Conservation (phyloP, 2,888 invertebrate species). For the Saturnia japonica region DNA sequence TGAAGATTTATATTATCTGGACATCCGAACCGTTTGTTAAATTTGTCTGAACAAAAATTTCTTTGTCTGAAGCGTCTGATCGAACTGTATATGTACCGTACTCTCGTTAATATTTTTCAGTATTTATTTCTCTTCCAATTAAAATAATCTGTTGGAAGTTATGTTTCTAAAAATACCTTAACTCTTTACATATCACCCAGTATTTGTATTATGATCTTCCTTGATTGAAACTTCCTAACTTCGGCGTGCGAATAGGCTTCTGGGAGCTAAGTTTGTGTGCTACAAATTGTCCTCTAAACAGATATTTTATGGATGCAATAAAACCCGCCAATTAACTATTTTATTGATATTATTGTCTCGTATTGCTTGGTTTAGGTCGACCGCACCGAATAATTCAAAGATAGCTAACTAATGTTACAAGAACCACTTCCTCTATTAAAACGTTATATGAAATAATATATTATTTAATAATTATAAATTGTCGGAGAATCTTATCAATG, state of each 20-base stretch:
- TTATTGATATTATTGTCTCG: too few species aligned
- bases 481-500: too few species aligned
- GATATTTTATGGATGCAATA: too few species aligned
- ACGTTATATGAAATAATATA: too few species aligned
- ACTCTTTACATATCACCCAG: background rate
- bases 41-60: background rate
- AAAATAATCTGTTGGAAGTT: background rate
- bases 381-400: too few species aligned
- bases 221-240: background rate
- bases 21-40: slow-evolving; percentile 16
- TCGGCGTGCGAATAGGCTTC: background rate
- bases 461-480: too few species aligned
- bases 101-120: background rate
- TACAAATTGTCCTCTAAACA: too few species aligned
- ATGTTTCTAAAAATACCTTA: background rate
- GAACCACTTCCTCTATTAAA: too few species aligned
- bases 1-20: slow-evolving; percentile 5
- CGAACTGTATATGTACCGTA: background rate
- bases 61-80: background rate
- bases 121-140: background rate
- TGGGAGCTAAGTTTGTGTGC: background rate
- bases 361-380: too few species aligned
- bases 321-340: too few species aligned
- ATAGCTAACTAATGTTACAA: too few species aligned
- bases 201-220: background rate